Evolutionary conservation across 2,888 invertebrate genomes (phyloP).

Genomic region (Ephialtes manifestator): DNA sequence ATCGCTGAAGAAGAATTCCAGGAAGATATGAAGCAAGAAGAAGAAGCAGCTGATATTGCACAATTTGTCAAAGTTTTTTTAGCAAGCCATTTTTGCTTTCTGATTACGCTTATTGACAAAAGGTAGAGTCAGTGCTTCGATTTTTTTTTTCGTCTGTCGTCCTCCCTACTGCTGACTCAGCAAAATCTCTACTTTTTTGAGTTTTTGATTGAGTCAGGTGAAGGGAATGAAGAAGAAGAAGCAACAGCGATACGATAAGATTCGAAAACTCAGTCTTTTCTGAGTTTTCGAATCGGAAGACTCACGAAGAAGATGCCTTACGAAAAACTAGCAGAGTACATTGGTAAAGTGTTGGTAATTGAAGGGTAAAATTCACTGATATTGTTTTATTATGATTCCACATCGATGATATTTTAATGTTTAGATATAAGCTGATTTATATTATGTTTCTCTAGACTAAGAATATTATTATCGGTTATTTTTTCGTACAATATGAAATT

Average conservation of each 20-base stretch:
- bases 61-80: constrained; percentile 53
- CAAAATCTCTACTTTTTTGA: constrained; percentile 63
- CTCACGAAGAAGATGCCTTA: constrained; percentile 27
- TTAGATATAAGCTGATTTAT: constrained; percentile 31
- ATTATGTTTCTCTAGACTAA: not conserved
- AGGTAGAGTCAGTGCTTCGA: constrained; percentile 56
- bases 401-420: constrained; percentile 33
- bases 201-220: constrained; percentile 56
- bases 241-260: constrained; percentile 18
- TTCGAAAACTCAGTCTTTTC: constrained; percentile 61
- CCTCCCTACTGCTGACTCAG: constrained; percentile 15
- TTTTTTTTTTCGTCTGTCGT: constrained; percentile 6
- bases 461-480: constrained; percentile 6
- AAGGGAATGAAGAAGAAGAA: constrained; percentile 41
- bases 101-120: constrained; percentile 53
- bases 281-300: constrained; percentile 57
- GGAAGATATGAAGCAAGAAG: constrained; percentile 32
- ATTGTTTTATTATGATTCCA: constrained; percentile 7
- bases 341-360: constrained; percentile 59
- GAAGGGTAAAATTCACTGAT: constrained; percentile 38
- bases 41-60: constrained; percentile 2
- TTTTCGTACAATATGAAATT: not conserved
- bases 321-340: constrained; percentile 5
- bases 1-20: not conserved
- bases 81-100: constrained; percentile 53